Conservation (phyloP, 2,797 vertebrate species). For the Myotis findleyi region DNA sequence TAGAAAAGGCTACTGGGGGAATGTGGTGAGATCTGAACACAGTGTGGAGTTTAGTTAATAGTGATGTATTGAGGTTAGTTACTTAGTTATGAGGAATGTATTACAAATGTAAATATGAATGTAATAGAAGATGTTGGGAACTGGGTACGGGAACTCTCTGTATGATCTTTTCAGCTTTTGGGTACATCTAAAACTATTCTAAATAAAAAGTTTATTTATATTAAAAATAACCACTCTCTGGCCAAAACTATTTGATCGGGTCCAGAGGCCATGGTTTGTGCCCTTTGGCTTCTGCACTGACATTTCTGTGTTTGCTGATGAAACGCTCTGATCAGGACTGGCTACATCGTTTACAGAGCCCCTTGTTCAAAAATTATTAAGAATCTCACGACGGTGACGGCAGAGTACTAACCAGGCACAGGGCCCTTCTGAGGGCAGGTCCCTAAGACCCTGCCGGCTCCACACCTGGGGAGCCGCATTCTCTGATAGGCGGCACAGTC, state of each 20-base stretch:
- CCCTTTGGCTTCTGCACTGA: neutral
- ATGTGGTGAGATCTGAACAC: neutral
- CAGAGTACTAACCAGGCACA: neutral
- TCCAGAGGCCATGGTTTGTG: neutral
- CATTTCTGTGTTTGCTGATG: neutral
- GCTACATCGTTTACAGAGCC: neutral
- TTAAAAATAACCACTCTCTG: neutral
- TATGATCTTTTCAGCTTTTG: neutral
- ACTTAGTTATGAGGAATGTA: neutral
- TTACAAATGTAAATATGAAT: neutral
- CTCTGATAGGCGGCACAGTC: neutral
- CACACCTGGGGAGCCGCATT: neutral
- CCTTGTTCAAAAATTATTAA: neutral
- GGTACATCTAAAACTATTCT: constrained; percentile 19
- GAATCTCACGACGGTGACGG: neutral
- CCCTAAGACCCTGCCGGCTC: neutral
- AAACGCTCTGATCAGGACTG: neutral
- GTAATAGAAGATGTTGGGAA: neutral
- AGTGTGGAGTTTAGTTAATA: neutral
- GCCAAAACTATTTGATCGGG: neutral
- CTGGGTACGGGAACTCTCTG: neutral
- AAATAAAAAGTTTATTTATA: constrained; percentile 35
- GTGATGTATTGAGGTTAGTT: neutral
- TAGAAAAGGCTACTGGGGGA: neutral
- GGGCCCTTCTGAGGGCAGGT: neutral